Conservation (phyloP, 2,888 invertebrate species). For the Listrodromus nycthemerus region DNA sequence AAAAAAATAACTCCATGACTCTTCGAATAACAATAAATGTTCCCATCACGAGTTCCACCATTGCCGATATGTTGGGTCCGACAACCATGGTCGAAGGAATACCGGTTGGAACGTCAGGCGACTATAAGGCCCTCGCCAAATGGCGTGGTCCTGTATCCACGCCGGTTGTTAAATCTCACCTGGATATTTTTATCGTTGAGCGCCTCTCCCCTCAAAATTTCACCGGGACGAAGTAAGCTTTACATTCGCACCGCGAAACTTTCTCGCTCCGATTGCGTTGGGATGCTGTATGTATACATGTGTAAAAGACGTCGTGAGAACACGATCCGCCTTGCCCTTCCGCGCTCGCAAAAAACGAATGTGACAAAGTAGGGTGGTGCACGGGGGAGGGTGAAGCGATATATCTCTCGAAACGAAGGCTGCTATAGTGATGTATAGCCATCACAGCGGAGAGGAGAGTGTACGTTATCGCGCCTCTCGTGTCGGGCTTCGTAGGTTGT, state of each 20-base stretch:
- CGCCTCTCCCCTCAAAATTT: background rate
- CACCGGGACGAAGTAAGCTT: background rate
- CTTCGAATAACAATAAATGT: background rate
- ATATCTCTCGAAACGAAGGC: conserved; percentile 51
- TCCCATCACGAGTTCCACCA: too few species aligned
- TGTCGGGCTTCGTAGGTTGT: conserved; percentile 47
- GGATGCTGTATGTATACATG: background rate
- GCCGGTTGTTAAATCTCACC: background rate
- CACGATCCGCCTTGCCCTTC: conserved; percentile 35
- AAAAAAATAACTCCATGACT: background rate
- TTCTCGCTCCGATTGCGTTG: conserved; percentile 46
- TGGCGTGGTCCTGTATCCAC: too few species aligned
- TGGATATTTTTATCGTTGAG: background rate
- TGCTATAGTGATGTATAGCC: conserved; percentile 28
- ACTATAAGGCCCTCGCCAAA: background rate
- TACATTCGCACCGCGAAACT: conserved; percentile 5
- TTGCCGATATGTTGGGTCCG: too few species aligned
- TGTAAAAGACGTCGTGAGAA: conserved; percentile 20
- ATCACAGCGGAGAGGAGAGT: conserved; percentile 16
- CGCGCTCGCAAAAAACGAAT: conserved; percentile 42
- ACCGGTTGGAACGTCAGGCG: background rate
- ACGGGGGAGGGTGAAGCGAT: conserved; percentile 40
- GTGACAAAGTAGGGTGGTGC: conserved; percentile 19
- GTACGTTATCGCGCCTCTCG: conserved; percentile 61
- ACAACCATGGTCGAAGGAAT: too few species aligned